These are phyloP conservation scores for Meteorus cinctellus DNA, from an alignment of 2,888 invertebrate genomes.

Conservation along the genomic window DNA sequence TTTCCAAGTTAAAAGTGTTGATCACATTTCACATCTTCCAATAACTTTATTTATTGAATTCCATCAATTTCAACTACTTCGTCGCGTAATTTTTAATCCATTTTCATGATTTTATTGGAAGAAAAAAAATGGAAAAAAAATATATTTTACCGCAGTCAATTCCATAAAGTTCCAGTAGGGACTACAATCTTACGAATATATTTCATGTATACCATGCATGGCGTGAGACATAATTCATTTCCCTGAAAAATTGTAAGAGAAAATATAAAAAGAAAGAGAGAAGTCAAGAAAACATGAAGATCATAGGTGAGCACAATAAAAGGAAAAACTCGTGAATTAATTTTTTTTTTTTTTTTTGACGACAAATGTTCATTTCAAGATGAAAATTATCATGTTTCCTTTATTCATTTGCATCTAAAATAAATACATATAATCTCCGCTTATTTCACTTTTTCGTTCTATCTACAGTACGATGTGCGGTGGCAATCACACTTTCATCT, in stretches of 20 bases:
- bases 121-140: not conserved
- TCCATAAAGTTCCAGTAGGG: conserved; percentile 33
- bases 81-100: not conserved
- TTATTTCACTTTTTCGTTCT: conserved; percentile 19
- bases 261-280: not conserved
- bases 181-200: conserved; percentile 37
- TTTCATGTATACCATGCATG: not conserved
- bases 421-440: conserved; percentile 49
- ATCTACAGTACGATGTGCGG: conserved; percentile 46
- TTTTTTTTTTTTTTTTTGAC: not conserved
- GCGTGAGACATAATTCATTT: not conserved
- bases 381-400: conserved; percentile 11
- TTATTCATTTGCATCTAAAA: conserved; percentile 43
- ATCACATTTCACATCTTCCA: no score
- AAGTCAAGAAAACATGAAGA: not conserved
- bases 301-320: not conserved
- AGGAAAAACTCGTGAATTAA: not conserved
- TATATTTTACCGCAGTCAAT: conserved; percentile 14
- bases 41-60: not conserved
- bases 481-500: conserved; percentile 40
- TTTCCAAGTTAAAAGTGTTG: no score
- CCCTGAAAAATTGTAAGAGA: not conserved
- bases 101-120: conserved; percentile 23
- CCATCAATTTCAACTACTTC: not conserved
- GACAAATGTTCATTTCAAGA: conserved; percentile 1